A percentile compares a stretch with the other conserved stretches of the same genome.
These are phyloP conservation scores for Dryadula phaetusa DNA, from an alignment of 2,888 invertebrate species.

Conservation along the genomic window DNA sequence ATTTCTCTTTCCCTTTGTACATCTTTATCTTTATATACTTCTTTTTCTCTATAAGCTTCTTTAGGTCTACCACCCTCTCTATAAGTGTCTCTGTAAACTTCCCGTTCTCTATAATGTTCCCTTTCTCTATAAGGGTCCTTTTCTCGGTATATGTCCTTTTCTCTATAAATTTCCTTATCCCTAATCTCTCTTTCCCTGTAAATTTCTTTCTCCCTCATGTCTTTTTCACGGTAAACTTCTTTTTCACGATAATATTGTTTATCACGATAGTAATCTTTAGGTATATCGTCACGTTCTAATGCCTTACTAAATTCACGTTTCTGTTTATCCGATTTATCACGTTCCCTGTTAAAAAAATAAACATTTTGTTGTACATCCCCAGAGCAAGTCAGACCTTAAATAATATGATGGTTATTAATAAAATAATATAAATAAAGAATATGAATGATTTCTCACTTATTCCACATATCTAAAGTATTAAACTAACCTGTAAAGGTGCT, in stretches of 20 bases:
- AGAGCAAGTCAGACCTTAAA: slow-evolving; percentile 66
- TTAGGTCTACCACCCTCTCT: slow-evolving; percentile 62
- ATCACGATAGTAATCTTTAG: slow-evolving; percentile 79
- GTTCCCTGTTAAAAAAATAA: slow-evolving; percentile 73
- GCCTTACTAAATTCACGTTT: slow-evolving; percentile 71
- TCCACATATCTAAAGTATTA: slow-evolving; percentile 14
- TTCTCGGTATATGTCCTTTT: slow-evolving; percentile 71
- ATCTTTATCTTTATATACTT: slow-evolving; percentile 67
- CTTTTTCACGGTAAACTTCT: slow-evolving; percentile 60
- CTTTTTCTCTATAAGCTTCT: slow-evolving; percentile 68
- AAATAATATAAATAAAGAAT: slow-evolving; percentile 36
- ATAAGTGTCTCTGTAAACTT: slow-evolving; percentile 66
- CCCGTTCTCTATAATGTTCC: slow-evolving; percentile 69
- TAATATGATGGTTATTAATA: slow-evolving; percentile 56
- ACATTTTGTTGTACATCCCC: slow-evolving; percentile 63
- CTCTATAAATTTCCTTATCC: slow-evolving; percentile 66
- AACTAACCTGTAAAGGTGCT: slow-evolving; percentile 76
- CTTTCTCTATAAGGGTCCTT: slow-evolving; percentile 76
- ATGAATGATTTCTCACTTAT: slow-evolving; percentile 19
- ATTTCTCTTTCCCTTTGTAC: slow-evolving; percentile 63
- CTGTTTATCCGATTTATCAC: slow-evolving; percentile 75
- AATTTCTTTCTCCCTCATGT: slow-evolving; percentile 63
- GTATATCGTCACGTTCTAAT: slow-evolving; percentile 72
- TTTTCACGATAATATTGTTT: slow-evolving; percentile 73
- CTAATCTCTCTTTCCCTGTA: slow-evolving; percentile 69